A percentile compares a stretch with the other conserved stretches of the same genome.
phyloP scores from a whole-genome alignment of 1,140 invertebrate genomes.

The Lamellibrachia luymesi region DNA sequence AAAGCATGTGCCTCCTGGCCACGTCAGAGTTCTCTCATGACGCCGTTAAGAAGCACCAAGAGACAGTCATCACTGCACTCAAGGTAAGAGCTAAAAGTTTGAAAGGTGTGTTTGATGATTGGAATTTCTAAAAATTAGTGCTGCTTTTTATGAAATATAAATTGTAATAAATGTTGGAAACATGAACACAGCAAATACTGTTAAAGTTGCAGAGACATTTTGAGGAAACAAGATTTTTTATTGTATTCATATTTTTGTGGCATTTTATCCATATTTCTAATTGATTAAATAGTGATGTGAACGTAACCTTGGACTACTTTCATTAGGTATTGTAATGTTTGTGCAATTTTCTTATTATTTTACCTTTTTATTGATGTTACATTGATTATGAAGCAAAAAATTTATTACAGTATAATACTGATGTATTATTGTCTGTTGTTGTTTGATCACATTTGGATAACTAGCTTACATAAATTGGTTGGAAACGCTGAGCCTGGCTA shows the following conservation, averaged over 20 bases:
- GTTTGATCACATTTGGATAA: not conserved
- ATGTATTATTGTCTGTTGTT: not conserved
- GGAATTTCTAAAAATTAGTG: not conserved
- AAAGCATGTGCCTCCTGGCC: conserved; percentile 98
- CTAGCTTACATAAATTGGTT: not conserved
- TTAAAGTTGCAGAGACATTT: not conserved
- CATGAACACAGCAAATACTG: not conserved
- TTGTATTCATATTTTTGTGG: not conserved
- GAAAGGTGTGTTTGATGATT: not conserved
- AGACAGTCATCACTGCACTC: conserved; percentile 98
- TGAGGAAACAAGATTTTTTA: not conserved
- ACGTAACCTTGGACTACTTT: no score
- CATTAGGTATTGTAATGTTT: not conserved
- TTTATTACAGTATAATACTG: not conserved
- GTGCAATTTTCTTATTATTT: not conserved
- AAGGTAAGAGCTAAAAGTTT: conserved; percentile 66
- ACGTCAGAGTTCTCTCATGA: conserved; percentile 99
- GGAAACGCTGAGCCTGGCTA: no score
- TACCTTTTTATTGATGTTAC: not conserved
- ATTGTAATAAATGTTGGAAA: not conserved
- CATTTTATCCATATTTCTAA: not conserved
- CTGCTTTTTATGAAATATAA: not conserved
- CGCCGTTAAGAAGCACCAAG: conserved; percentile 99
- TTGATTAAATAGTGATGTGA: no score
- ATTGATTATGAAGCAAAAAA: not conserved